Percentiles rank a stretch among this genome's conserved stretches.
Evolutionary conservation across 1,140 invertebrate genomes (phyloP).

Genomic region (Neotoxoptera formosana): DNA sequence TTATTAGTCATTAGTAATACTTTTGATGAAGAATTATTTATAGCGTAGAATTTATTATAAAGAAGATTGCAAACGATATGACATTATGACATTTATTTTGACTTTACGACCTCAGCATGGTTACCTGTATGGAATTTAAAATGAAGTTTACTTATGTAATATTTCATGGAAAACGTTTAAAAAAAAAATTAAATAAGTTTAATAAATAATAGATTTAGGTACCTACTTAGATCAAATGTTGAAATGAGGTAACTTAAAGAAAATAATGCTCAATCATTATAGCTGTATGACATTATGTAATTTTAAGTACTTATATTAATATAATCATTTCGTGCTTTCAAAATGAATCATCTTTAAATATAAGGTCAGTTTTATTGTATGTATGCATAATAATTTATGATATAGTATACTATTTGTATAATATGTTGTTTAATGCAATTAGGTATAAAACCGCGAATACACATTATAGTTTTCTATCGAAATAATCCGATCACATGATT

Average conservation of each 20-base stretch:
- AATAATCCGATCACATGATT: not conserved
- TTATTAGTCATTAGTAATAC: not conserved
- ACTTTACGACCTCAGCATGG: not conserved
- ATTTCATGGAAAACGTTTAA: not conserved
- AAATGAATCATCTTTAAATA: not conserved
- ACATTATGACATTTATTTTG: not conserved
- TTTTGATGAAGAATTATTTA: not conserved
- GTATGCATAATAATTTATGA: not conserved
- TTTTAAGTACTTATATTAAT: not conserved
- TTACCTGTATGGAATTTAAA: not conserved
- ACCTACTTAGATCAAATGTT: not conserved
- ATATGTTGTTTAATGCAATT: not conserved
- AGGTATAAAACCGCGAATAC: not conserved
- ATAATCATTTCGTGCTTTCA: not conserved
- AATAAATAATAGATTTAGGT: not conserved
- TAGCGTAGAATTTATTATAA: not conserved
- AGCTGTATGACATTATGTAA: not conserved
- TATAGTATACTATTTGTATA: not conserved
- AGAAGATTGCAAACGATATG: not conserved
- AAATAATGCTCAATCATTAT: conserved; percentile 8
- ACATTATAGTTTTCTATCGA: not conserved
- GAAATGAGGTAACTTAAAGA: not conserved
- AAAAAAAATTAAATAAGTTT: not conserved
- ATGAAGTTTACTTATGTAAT: not conserved
- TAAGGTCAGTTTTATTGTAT: not conserved